Evolutionary conservation across 2,797 vertebrate species (phyloP), one percentile per base, ranked within the genome.

Genomic region (Clamator glandarius): DNA sequence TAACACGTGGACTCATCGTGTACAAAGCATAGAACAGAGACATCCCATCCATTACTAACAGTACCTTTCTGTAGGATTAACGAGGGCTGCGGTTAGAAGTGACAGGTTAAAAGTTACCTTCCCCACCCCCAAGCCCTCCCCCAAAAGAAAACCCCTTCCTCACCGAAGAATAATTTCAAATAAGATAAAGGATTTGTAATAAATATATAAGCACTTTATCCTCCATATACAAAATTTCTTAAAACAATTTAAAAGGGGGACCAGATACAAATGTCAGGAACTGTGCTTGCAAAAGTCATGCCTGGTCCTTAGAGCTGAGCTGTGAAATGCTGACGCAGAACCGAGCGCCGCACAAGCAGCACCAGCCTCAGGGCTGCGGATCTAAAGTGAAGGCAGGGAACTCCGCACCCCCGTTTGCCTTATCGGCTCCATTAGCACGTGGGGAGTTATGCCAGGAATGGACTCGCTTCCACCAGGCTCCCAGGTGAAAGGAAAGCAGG

Each of bases 131-230:
- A 2, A 58, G 17, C 92, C 93, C 90, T 74, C 96, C 97, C 97
- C 96, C 89, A 39, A 95, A 96, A 88, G 78, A 96, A 96, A 97
- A 97, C 96, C 96, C 94, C 87, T 96, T 97, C 96, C 96, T 97
- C 96, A 97, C 95, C 97, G 97, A 98, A 97, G 97, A 97, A 97
- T 97, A 97, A 97, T 97, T 97, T 98, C 97, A 98, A 98, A 98
- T 98, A 97, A 97, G 96, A 97, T 96, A 98, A 98, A 98, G 94
- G 96, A 97, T 97, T 97, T 97, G 97, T 97, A 98, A 98, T 98
- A 98, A 98, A 98, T 98, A 98, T 98, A 98, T 98, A 98, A 97
- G 97, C 96, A 98, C 96, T 97, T 98, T 96, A 98, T 97, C 98
- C 97, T 97, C 98, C 97, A 98, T 98, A 98, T 98, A 98, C 96